Evolutionary conservation across 2,113 vertebrate genomes (phyloP).

Genomic region (Phalacrocorax pelagicus): DNA sequence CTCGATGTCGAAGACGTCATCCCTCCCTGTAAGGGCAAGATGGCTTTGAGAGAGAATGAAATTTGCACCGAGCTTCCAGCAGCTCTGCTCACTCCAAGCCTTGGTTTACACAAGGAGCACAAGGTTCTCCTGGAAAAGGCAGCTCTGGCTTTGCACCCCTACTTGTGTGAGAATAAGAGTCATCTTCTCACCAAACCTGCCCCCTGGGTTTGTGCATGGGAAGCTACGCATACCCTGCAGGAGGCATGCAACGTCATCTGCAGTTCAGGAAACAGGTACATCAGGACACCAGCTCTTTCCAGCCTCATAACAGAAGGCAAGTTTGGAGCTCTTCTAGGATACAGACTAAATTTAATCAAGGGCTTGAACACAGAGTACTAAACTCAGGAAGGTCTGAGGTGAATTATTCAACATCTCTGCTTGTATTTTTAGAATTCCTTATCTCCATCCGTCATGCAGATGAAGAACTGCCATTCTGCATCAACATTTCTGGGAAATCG

Average conservation of each 20-base stretch:
- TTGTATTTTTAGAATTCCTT: constrained; percentile 39
- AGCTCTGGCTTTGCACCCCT: background rate
- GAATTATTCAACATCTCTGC: constrained; percentile 46
- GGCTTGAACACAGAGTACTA: constrained; percentile 28
- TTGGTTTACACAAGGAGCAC: background rate
- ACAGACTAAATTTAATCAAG: constrained; percentile 35
- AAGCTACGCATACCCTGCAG: background rate
- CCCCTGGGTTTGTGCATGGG: background rate
- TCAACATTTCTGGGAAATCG: constrained; percentile 23
- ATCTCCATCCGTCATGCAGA: background rate
- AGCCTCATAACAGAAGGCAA: background rate
- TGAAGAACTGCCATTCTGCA: background rate
- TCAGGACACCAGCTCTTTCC: background rate
- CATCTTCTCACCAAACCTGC: background rate
- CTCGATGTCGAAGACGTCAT: constrained; percentile 92
- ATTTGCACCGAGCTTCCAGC: background rate
- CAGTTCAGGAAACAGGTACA: background rate
- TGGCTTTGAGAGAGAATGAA: background rate
- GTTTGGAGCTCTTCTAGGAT: constrained; percentile 14
- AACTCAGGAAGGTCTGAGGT: constrained; percentile 17
- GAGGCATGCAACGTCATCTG: background rate
- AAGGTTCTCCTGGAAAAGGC: background rate
- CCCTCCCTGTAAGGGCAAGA: constrained; percentile 83
- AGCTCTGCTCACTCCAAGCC: background rate
- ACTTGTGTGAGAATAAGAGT: background rate